phyloP scores from a whole-genome alignment of 2,113 vertebrate species.

The Candoia aspera region DNA sequence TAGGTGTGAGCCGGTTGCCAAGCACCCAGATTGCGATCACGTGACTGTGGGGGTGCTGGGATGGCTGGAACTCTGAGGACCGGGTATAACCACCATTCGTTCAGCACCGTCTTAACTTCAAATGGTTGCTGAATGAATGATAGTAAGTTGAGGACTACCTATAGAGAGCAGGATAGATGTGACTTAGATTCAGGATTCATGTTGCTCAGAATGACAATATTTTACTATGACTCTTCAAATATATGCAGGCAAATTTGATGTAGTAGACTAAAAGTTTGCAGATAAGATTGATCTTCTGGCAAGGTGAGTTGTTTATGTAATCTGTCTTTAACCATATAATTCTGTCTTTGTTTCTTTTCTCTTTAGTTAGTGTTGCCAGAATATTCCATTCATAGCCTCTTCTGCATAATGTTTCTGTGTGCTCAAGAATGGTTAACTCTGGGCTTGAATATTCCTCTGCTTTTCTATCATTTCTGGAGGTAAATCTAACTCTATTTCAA shows the following conservation, averaged over 20 bases:
- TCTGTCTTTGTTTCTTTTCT: constrained; percentile 43
- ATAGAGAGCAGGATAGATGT: neutral
- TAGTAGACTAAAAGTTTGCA: neutral
- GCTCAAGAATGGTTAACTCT: constrained; percentile 97
- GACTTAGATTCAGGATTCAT: neutral
- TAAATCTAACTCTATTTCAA: constrained; percentile 66
- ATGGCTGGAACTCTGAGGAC: neutral
- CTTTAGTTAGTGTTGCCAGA: constrained; percentile 93
- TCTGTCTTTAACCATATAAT: neutral
- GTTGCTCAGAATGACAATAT: neutral
- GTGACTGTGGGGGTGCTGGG: neutral
- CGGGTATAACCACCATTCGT: neutral
- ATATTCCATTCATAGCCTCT: constrained; percentile 96
- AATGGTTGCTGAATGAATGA: neutral
- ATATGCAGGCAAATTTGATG: neutral
- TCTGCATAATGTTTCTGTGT: constrained; percentile 98
- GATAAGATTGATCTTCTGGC: constrained; percentile 26
- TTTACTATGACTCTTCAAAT: neutral
- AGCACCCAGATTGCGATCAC: neutral
- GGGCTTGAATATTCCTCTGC: constrained; percentile 91
- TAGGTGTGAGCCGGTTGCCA: neutral
- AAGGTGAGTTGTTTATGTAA: constrained; percentile 23
- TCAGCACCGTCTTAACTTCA: neutral
- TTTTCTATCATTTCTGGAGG: constrained; percentile 99
- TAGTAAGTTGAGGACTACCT: neutral